Conservation (phyloP, 2,113 vertebrate species). For the Drymodes brunneopygia region DNA sequence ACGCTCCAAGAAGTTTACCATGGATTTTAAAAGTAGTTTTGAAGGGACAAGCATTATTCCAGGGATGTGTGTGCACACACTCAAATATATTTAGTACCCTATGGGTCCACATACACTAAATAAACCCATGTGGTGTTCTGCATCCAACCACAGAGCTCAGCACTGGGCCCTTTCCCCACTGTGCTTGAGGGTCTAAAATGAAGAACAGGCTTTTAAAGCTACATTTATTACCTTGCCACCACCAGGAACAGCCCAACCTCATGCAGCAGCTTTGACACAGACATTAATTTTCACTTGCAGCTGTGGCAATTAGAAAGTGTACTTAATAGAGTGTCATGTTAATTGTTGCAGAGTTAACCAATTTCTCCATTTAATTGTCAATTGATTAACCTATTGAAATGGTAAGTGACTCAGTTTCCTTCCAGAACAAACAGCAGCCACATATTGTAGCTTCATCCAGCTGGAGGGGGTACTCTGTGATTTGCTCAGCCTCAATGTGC, state of each 20-base stretch:
- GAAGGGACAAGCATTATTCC: not conserved
- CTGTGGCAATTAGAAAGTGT: conserved; percentile 84
- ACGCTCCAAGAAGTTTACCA: not conserved
- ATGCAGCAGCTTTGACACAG: conserved; percentile 52
- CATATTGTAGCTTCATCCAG: conserved; percentile 71
- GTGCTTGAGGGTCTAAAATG: conserved; percentile 39
- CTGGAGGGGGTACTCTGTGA: conserved; percentile 68
- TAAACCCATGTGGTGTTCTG: not conserved
- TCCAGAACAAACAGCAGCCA: conserved; percentile 78
- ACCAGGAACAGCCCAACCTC: conserved; percentile 24
- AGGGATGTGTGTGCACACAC: not conserved
- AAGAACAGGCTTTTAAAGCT: conserved; percentile 42
- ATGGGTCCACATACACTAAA: not conserved
- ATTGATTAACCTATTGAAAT: conserved; percentile 92
- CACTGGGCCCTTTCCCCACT: not conserved
- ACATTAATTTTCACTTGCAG: conserved; percentile 75
- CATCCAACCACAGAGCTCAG: conserved; percentile 1
- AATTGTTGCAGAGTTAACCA: conserved; percentile 85
- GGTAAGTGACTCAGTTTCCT: conserved; percentile 89
- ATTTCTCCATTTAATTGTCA: conserved; percentile 87
- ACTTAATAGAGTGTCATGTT: conserved; percentile 86
- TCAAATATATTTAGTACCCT: not conserved
- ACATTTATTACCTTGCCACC: conserved; percentile 41
- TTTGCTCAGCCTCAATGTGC: conserved; percentile 69
- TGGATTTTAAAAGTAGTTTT: not conserved